Evolutionary conservation across 2,888 invertebrate species (phyloP).

Genomic region (Apotomis capreana): DNA sequence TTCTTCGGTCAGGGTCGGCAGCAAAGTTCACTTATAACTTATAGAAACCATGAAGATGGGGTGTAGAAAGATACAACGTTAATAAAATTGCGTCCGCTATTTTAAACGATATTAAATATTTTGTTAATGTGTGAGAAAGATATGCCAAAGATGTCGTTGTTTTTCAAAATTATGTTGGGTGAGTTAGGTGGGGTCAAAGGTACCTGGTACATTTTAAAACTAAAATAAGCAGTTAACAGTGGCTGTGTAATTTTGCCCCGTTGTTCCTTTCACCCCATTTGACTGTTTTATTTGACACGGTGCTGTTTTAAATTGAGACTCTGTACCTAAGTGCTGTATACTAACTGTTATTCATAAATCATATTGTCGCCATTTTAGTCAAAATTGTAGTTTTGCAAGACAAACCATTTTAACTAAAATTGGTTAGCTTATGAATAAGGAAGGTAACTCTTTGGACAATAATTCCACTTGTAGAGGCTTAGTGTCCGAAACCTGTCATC

Average conservation of each 20-base stretch:
- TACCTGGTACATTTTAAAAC: neutral
- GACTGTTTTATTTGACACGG: neutral
- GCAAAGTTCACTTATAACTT: neutral
- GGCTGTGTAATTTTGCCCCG: no score
- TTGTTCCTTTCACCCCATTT: neutral
- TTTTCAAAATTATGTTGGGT: slow-evolving; percentile 1
- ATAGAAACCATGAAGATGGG: neutral
- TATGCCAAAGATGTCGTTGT: slow-evolving; percentile 17
- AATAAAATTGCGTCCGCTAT: slow-evolving; percentile 12
- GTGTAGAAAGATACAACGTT: neutral
- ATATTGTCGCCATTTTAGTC: neutral
- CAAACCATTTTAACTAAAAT: no score
- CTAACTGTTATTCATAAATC: neutral
- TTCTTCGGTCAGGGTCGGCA: neutral
- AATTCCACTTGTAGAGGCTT: slow-evolving; percentile 21
- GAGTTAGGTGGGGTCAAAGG: neutral
- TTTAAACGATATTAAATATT: neutral
- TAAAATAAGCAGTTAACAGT: no score
- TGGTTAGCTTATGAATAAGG: neutral
- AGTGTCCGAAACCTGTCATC: neutral
- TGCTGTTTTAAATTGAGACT: neutral
- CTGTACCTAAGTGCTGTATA: slow-evolving; percentile 10
- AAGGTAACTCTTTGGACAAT: slow-evolving; percentile 22
- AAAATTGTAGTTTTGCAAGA: neutral
- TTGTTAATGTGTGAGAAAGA: neutral